A percentile compares a stretch with the other conserved stretches of the same genome.
phyloP scores from a whole-genome alignment of 2,888 invertebrate species.

The Diplolepis rosae region DNA sequence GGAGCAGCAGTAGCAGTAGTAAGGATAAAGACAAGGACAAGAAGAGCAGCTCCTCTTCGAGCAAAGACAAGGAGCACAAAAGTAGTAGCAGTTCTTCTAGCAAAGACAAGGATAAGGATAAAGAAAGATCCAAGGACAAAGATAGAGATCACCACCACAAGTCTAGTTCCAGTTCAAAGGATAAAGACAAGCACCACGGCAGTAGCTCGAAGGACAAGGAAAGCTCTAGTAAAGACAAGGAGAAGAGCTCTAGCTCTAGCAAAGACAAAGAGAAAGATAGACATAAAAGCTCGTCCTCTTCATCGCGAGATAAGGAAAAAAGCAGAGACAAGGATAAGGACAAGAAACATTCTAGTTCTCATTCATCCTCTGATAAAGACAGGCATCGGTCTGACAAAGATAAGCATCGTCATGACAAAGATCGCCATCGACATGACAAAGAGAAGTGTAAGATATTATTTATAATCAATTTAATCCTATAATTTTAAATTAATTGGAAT shows the following conservation, averaged over 20 bases:
- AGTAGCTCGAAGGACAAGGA: slow-evolving; percentile 71
- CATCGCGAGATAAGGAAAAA: slow-evolving; percentile 69
- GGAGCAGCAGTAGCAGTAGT: slow-evolving; percentile 64
- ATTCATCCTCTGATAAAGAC: slow-evolving; percentile 68
- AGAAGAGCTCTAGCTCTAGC: slow-evolving; percentile 53
- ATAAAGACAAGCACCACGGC: slow-evolving; percentile 73
- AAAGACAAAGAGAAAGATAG: slow-evolving; percentile 69
- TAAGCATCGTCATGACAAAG: slow-evolving; percentile 71
- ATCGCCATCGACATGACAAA: slow-evolving; percentile 70
- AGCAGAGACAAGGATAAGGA: slow-evolving; percentile 67
- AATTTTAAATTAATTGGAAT: not conserved
- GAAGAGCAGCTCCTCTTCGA: slow-evolving; percentile 75
- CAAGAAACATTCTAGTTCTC: slow-evolving; percentile 65
- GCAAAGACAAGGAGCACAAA: slow-evolving; percentile 73
- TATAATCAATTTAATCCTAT: not conserved
- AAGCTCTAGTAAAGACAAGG: slow-evolving; percentile 68
- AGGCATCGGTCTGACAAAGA: slow-evolving; percentile 71
- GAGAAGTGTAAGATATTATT: slow-evolving; percentile 62
- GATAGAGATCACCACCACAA: slow-evolving; percentile 73
- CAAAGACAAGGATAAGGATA: slow-evolving; percentile 72
- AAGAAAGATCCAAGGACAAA: slow-evolving; percentile 75
- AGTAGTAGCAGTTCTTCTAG: slow-evolving; percentile 66
- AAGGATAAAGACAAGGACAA: slow-evolving; percentile 74
- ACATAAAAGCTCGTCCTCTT: slow-evolving; percentile 71
- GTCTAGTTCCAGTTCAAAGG: slow-evolving; percentile 70